Evolutionary conservation across 2,888 invertebrate genomes (phyloP), one percentile per base, ranked within the genome.

Genomic region (Cerceris rybyensis): DNA sequence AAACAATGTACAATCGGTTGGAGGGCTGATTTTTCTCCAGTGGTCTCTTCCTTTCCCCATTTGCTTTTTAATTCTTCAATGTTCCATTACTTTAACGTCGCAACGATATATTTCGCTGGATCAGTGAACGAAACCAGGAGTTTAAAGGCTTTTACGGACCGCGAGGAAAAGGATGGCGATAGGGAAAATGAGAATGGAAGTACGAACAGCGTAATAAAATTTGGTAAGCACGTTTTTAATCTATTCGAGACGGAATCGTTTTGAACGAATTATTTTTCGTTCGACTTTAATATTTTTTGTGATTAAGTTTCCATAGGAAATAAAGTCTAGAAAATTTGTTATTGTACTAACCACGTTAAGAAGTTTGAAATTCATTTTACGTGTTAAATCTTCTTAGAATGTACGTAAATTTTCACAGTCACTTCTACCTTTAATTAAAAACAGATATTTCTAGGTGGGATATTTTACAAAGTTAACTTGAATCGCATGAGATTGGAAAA

Each of bases 101-200:
- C 55, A 7, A 54, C 64, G 60, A 60, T 55, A 57, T 55, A 71
- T 64, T 64, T 72, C 71, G 52, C 50, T 50, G 71, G 71, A 71
- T 67, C 71, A 75, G 55, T 59, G 58, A 58, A 54, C 65, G 59
- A 72, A 78, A 78, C 63, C 49, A 58, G 43, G 63, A 39, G 59
- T 55, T 78, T 64, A 67, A 67, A 78, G 70, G 67, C 55, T 70
- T 75, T 54, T n/a, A 63, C 16, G 54, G 39, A 64, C 7, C 49
- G 11, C 16, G 46, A 58, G 16, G 61, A 17, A 59, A 9, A 42
- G 42, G 7, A 16, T 13, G 17, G 13, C 9, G 39, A 63, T 63
- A 63, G 42, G 28, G 41, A 17, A 58, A 75, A 75, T 69, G 65
- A 63, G 28, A 61, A 58, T 16, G 5, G 41, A 11, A 8, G 4